Base-by-base conservation (phyloP, 2,113 vertebrate species). In the Trogon surrucura region DNA sequence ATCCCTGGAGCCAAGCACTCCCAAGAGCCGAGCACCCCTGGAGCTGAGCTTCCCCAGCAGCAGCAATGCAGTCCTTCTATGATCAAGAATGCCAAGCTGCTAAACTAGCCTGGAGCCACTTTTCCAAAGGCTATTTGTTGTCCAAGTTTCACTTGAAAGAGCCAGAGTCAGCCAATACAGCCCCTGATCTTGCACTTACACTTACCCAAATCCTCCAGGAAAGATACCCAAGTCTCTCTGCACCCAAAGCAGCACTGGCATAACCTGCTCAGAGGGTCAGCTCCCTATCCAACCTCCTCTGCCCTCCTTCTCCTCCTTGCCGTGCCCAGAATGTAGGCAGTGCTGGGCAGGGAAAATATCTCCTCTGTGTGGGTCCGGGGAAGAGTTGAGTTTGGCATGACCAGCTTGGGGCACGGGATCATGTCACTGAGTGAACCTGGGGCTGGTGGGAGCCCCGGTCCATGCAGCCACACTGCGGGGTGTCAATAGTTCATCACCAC, bases 371-470 rank as follows among this genome's bases (percentile, higher is more conserved):
- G 26, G 71, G 54, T 38, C 16, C 6, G 9, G 36, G 67, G n/a
- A 71, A 75, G 5, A 80, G 36, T 36, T 67, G n/a, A 86, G 51
- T 23, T 66, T 2, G 0, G 57, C 61, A 74, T 1, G 3, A 70
- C 14, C 27, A 25, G 32, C 32, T 10, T 21, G 16, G 80, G 32
- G 29, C 5, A 29, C 0, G 0, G 51, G 45, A 70, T 53, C 2
- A 0, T 29, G 56, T 25, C 12, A 3, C 4, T 8, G 19, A 85
- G 13, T 41, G 25, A 88, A 79, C 6, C 9, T 48, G 44, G 21
- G 23, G 4, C 10, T 18, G 9, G 36, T 8, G 5, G 67, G 23
- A 91, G 18, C 18, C 19, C 25, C 0, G 0, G 5, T 73, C 30
- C 48, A 16, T 0, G 1, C 3, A 1, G 61, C 20, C 5, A 0